Evolutionary conservation across 2,113 vertebrate species (phyloP).

Genomic region (Beaufortia kweichowensis): DNA sequence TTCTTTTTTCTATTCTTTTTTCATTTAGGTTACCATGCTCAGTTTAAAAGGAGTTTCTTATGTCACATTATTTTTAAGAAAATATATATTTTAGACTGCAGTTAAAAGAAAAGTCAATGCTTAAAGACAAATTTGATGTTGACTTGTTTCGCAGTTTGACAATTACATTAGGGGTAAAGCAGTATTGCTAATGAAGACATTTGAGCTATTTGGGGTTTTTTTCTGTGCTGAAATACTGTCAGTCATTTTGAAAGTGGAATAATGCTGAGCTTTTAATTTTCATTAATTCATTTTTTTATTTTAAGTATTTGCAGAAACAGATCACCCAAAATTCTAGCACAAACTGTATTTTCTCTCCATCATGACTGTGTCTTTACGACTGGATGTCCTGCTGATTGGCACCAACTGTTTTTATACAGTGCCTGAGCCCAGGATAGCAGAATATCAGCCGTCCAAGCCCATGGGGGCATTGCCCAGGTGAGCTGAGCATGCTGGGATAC

Average conservation of each 20-base stretch:
- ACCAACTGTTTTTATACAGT: conserved; percentile 26
- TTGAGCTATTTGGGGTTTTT: no score
- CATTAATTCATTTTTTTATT: background rate
- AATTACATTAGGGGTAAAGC: no score
- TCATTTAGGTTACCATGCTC: background rate
- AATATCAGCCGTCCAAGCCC: conserved; percentile 37
- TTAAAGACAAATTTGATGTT: no score
- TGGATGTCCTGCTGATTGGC: conserved; percentile 48
- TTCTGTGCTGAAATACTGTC: no score
- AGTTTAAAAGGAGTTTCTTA: no score
- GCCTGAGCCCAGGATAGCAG: conserved; percentile 17
- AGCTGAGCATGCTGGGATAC: conserved; percentile 56
- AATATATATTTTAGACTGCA: background rate
- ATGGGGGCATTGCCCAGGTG: conserved; percentile 48
- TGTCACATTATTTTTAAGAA: conserved; percentile 1
- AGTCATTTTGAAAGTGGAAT: no score
- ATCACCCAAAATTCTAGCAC: background rate
- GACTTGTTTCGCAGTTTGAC: no score
- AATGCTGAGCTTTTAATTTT: no score
- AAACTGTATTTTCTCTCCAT: conserved; percentile 17
- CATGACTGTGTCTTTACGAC: conserved; percentile 35
- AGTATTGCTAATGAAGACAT: no score
- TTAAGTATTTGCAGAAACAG: background rate
- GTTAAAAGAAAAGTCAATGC: background rate
- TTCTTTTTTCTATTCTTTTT: background rate